A percentile compares a stretch with the other conserved stretches of the same genome.
Evolutionary conservation across 2,113 vertebrate genomes (phyloP).

Genomic region (Hemiscyllium ocellatum): DNA sequence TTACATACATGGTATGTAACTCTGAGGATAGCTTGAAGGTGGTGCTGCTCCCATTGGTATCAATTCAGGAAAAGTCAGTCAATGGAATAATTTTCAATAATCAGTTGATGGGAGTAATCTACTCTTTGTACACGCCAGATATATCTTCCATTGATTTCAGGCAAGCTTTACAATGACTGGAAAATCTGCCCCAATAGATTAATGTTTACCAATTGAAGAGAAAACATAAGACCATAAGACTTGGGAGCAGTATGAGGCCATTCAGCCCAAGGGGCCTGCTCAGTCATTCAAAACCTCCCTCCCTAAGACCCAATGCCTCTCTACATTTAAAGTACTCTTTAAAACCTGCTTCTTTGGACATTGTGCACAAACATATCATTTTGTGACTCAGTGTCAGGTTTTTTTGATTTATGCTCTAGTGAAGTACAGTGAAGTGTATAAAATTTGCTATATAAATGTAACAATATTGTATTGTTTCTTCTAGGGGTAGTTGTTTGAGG

Average conservation of each 20-base stretch:
- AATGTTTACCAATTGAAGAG: not conserved
- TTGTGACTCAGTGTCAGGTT: too few species aligned
- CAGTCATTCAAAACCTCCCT: too few species aligned
- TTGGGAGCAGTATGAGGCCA: too few species aligned
- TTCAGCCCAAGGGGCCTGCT: too few species aligned
- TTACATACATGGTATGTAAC: not conserved
- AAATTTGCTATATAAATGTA: too few species aligned
- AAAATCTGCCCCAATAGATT: not conserved
- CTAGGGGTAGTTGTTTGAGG: not conserved
- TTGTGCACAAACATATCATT: too few species aligned
- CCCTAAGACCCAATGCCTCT: too few species aligned
- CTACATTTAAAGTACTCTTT: too few species aligned
- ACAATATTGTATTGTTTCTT: not conserved
- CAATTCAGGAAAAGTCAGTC: conserved; percentile 38
- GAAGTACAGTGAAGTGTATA: too few species aligned
- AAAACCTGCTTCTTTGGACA: too few species aligned
- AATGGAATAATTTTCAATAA: not conserved
- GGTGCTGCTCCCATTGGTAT: conserved; percentile 41
- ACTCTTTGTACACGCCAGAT: not conserved
- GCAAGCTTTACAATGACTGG: not conserved
- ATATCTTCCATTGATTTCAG: not conserved
- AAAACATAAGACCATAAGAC: not conserved
- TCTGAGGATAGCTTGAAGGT: not conserved
- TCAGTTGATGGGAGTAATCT: not conserved
- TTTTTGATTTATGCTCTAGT: too few species aligned